Conservation (phyloP, 2,888 invertebrate species). For the Lysandra bellargus region DNA sequence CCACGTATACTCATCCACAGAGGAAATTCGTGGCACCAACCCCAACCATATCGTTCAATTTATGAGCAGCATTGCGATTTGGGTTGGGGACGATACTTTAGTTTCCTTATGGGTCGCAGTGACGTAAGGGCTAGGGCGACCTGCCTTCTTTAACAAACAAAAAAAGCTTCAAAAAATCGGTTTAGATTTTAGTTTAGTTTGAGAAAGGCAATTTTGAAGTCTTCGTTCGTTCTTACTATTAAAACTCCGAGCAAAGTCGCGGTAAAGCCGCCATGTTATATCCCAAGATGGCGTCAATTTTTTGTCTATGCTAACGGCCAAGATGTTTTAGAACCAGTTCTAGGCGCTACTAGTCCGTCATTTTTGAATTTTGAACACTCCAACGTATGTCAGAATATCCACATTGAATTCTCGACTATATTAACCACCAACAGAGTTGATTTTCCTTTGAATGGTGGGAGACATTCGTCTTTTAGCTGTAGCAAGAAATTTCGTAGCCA, state of each 20-base stretch:
- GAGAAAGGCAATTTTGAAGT: too few relatives aligned
- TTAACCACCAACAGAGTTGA: neutral
- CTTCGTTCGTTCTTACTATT: neutral
- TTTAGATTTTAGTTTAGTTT: too few relatives aligned
- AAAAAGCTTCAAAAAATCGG: too few relatives aligned
- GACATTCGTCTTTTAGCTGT: conserved; percentile 37
- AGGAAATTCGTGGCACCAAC: too few relatives aligned
- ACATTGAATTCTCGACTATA: conserved; percentile 31
- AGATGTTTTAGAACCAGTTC: conserved; percentile 52
- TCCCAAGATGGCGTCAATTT: conserved; percentile 49
- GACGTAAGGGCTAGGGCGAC: too few relatives aligned
- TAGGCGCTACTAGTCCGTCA: conserved; percentile 50
- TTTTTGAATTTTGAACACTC: conserved; percentile 45
- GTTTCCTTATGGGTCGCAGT: too few relatives aligned
- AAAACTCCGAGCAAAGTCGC: conserved; percentile 39
- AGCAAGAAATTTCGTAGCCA: conserved; percentile 45
- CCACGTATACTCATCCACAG: too few relatives aligned
- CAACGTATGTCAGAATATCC: conserved; percentile 37
- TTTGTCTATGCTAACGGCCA: conserved; percentile 51
- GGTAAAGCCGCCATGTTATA: conserved; percentile 43
- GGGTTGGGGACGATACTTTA: too few relatives aligned
- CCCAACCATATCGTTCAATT: too few relatives aligned
- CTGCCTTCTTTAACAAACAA: too few relatives aligned
- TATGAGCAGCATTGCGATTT: too few relatives aligned
- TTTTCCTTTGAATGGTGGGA: conserved; percentile 30